These are phyloP conservation scores for Brotula barbata DNA, from an alignment of 2,797 vertebrate species.

Conservation along the genomic window DNA sequence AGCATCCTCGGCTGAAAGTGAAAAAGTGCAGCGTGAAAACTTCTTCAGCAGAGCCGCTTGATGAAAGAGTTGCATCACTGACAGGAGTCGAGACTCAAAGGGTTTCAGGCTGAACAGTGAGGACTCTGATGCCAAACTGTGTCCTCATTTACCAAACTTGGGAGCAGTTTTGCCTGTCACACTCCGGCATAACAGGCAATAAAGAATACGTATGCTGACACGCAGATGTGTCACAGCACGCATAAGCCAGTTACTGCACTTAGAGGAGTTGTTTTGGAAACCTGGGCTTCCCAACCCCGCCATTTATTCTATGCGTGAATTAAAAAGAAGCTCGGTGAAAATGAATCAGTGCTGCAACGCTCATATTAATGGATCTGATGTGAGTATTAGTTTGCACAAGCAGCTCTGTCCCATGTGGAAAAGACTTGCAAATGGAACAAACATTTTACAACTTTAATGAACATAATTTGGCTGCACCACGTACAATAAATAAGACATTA, in stretches of 20 bases:
- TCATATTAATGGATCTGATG: slow-evolving; percentile 24
- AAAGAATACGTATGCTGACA: slow-evolving; percentile 33
- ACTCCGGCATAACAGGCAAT: slow-evolving; percentile 28
- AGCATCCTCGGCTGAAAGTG: slow-evolving; percentile 67
- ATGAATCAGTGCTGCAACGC: slow-evolving; percentile 65
- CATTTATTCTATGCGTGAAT: not conserved
- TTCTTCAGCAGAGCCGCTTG: slow-evolving; percentile 47
- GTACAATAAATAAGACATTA: too few relatives aligned
- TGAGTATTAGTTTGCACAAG: slow-evolving; percentile 64
- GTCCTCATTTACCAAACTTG: slow-evolving; percentile 61
- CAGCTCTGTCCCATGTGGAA: slow-evolving; percentile 67
- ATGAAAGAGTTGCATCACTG: slow-evolving; percentile 77
- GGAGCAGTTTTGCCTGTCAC: slow-evolving; percentile 50
- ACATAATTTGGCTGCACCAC: too few relatives aligned
- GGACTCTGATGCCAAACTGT: slow-evolving; percentile 48
- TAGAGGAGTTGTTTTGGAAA: not conserved
- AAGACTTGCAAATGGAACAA: slow-evolving; percentile 24
- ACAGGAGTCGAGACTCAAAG: slow-evolving; percentile 59
- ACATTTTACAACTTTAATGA: too few relatives aligned
- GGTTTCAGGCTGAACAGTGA: slow-evolving; percentile 39
- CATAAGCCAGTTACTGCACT: slow-evolving; percentile 14
- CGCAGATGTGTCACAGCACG: slow-evolving; percentile 16
- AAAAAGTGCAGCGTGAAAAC: slow-evolving; percentile 68
- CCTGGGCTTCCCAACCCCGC: not conserved
- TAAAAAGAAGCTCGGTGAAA: slow-evolving; percentile 7